Base-by-base conservation (phyloP, 2,797 vertebrate species). In the Glossophaga mutica region DNA sequence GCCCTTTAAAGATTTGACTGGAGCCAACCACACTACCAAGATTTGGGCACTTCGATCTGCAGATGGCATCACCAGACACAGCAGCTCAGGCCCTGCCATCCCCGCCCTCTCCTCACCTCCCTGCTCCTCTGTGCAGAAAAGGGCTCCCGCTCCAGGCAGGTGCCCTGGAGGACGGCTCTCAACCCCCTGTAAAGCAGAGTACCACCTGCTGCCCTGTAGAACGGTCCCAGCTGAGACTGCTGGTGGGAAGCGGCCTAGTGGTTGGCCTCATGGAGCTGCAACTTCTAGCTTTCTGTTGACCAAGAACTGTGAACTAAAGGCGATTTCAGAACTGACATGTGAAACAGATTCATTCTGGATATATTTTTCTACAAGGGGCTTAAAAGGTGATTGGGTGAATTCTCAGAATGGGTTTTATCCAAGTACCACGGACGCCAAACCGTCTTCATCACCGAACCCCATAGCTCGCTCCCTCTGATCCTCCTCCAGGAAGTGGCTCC, bases 291-390 rank as follows among this genome's bases (percentile, higher is more conserved):
- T 91, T 94, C 95, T 95, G 48, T 84, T 97, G 95, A 95, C 95
- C 92, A 94, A 79, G 87, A 97, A 89, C 94, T 97, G 96, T 97
- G 98, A 97, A 95, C 94, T 86, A 52, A 96, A 83, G 94, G 50
- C 89, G 44, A 83, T 59, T 95, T 93, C 91, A 96, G 85, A 97
- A 94, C 46, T 95, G 87, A 95, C 84, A 71, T 82, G 52, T 6
- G 37, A 78, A 91, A 87, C 70, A 94, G 88, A 95, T 94, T 81
- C 73, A 15, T 16, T 83, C 94, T 81, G 91, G 95, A 93, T 97
- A 70, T 95, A 97, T 95, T 97, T 98, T 98, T 98, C 91, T 96
- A 97, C 78, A 81, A 83, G 42, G 42, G 70, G 96, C 86, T 94
- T 95, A 12, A 55, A 88, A 67, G 70, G 34, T 77, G 39, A 52